A percentile compares a stretch with the other conserved stretches of the same genome.
These are phyloP conservation scores for Drosophila gaucha DNA, from an alignment of 2,888 invertebrate species.

Conservation along the genomic window DNA sequence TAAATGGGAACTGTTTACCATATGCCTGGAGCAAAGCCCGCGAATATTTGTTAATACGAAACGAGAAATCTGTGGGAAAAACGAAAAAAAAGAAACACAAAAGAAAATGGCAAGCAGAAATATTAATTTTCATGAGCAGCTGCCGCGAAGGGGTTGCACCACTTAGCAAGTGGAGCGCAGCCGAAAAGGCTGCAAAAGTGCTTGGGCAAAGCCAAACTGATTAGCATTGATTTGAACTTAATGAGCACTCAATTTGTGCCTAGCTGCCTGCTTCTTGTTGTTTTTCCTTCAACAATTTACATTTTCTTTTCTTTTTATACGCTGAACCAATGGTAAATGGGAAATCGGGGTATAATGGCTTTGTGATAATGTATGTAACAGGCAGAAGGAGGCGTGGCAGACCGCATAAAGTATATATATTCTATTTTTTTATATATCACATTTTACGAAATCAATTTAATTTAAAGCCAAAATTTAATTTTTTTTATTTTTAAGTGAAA, in stretches of 20 bases:
- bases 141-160: constrained; percentile 6
- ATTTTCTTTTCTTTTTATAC: constrained; percentile 3
- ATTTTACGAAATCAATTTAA: too few species aligned
- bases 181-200: background rate
- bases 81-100: background rate
- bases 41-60: constrained; percentile 66
- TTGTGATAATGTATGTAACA: too few species aligned
- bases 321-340: too few species aligned
- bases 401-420: too few species aligned
- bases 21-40: constrained; percentile 44
- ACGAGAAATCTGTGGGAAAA: background rate
- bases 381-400: too few species aligned
- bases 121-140: constrained; percentile 24
- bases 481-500: too few species aligned
- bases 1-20: constrained; percentile 30
- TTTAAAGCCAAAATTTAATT: too few species aligned
- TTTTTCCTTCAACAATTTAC: constrained; percentile 8
- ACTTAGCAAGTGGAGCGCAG: background rate
- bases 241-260: constrained; percentile 69
- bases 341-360: too few species aligned
- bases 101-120: constrained; percentile 21
- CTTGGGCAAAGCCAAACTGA: constrained; percentile 52
- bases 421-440: too few species aligned
- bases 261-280: constrained; percentile 8
- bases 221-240: constrained; percentile 78